Evolutionary conservation across 2,113 vertebrate genomes (phyloP), one percentile per base, ranked within the genome.

Genomic region (Misgurnus mizolepis): DNA sequence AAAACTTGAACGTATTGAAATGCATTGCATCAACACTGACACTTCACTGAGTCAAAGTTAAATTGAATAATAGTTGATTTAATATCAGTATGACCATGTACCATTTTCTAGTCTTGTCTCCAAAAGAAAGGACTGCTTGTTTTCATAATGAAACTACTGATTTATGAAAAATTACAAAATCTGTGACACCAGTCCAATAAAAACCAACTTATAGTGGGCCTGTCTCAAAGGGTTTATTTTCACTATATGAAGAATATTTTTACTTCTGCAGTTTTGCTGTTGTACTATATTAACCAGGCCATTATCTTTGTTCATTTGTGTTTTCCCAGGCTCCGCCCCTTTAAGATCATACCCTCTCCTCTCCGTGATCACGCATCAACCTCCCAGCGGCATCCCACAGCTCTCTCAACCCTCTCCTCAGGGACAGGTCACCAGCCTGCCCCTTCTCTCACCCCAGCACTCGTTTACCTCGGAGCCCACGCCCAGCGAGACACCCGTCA

Each of bases 321-420:
- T 80, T 65, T 65, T 78, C 60, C 77, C 89, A 99, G 98, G 97
- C 3, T 93, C 97, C 0, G 87, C 96, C 9, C 90, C 97, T 5
- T 91, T 98, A 50, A 93, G 93, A 78, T 91, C 95, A 0, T 98
- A 96, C 66, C 98, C 97, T 0, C 94, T 98, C 50, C 92, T 99
- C 77, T 98, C 97, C 0, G 95, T 98, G 90, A 95, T 98, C 93
- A 93, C 95, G 2, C 90, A 94, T 65, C 97, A 96, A 90, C 95
- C 96, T 0, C 88, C 94, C 0, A 89, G 71, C 0, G 85, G 78
- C 82, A 86, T 95, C 55, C 89, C 94, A 55, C 95, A 94, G 80
- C 88, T 95, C 17, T 75, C 93, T 45, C 94, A 93, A 0, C 84
- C 93, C 0, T 60, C 92, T 0, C 85, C 89, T 47, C 82, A 91